Percentiles rank a stretch among this genome's conserved stretches.
Conservation (phyloP, 64 coral and sea anemone species). For the Montipora capricornis region DNA sequence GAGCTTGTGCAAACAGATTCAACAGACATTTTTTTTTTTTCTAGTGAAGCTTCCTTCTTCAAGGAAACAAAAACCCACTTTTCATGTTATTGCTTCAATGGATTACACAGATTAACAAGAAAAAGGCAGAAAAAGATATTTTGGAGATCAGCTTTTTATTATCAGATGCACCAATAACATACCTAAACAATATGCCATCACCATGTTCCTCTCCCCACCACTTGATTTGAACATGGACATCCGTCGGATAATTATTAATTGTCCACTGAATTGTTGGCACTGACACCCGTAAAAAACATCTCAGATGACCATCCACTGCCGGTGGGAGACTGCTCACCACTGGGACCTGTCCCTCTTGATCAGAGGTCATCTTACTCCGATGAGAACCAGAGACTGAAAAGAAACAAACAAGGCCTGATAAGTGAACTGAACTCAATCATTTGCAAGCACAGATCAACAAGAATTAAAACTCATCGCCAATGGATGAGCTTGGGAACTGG, state of each 20-base stretch:
- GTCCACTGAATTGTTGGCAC: conserved; percentile 83
- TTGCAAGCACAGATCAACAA: no score
- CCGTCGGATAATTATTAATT: conserved; percentile 64
- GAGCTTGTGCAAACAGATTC: no score
- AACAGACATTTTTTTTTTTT: no score
- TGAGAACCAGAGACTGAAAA: neutral
- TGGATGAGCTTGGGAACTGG: no score
- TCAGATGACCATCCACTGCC: conserved; percentile 90
- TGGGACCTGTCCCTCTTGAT: conserved; percentile 74
- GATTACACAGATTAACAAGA: neutral
- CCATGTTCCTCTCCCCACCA: conserved; percentile 96
- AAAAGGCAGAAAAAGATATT: neutral
- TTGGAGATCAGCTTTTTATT: neutral
- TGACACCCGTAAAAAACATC: conserved; percentile 89
- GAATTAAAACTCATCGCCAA: no score
- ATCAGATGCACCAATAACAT: neutral
- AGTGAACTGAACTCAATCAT: neutral
- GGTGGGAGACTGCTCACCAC: conserved; percentile 85
- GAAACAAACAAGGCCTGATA: neutral
- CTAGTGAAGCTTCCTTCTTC: no score
- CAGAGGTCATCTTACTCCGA: conserved; percentile 7
- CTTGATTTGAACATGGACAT: conserved; percentile 78
- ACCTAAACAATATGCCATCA: conserved; percentile 82
- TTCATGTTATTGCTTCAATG: no score
- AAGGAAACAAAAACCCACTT: no score